Conservation (phyloP, 2,113 vertebrate species). For the Sminthopsis crassicaudata region DNA sequence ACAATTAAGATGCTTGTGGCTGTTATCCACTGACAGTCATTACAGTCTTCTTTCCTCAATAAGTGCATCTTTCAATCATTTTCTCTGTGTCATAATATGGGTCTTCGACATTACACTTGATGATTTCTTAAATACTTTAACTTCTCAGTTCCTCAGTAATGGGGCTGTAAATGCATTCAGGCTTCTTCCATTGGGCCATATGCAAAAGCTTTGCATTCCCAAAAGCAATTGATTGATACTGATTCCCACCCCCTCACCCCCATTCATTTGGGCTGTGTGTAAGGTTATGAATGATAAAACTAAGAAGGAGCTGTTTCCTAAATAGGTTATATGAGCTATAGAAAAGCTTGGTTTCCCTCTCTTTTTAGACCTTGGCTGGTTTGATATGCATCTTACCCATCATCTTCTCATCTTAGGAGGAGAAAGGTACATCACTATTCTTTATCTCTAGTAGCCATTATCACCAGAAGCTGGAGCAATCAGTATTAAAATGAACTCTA, state of each 20-base stretch:
- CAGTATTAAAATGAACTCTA: not conserved
- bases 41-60: no score
- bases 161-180: not conserved
- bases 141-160: not conserved
- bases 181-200: not conserved
- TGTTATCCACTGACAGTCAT: no score
- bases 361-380: not conserved
- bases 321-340: not conserved
- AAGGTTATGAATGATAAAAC: not conserved
- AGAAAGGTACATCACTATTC: not conserved
- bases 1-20: no score
- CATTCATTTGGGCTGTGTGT: not conserved
- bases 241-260: not conserved
- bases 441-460: not conserved
- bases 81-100: no score
- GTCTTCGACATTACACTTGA: no score
- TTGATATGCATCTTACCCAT: not conserved
- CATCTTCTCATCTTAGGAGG: not conserved
- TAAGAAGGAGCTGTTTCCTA: not conserved
- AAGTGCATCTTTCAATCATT: not conserved
- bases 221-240: not conserved
- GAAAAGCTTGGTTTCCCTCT: not conserved
- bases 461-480: not conserved
- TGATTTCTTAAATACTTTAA: not conserved
- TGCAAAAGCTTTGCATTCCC: not conserved